Evolutionary conservation across 2,113 vertebrate species (phyloP), one percentile per base, ranked within the genome.

Genomic region (Planiliza haematocheilus): DNA sequence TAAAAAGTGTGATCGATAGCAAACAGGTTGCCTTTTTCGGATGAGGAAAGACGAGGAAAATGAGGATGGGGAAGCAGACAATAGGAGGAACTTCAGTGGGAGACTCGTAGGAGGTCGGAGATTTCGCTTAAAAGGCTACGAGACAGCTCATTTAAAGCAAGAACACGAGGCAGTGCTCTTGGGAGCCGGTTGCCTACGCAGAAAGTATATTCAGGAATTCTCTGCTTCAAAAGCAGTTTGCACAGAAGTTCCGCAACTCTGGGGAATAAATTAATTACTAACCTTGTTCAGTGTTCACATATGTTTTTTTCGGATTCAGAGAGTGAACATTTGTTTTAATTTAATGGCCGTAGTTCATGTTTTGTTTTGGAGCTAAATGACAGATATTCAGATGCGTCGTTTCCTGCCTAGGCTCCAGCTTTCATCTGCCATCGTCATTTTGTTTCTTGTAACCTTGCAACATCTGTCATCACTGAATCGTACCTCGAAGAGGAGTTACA

Each of bases 401-500:
- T 75, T 60, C 34, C 58, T 50, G 64, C 42, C 13, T 12, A 5
- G 52, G 57, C 45, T 67, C 56, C 37, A 70, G 67, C 48, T 85
- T 79, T 68, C 46, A 85, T 74, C 58, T 69, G 80, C 13, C 21
- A 60, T 66, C 70, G 46, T 82, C 55, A 65, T 77, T 76, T 70
- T 71, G 50, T 62, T 69, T 63, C 38, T 56, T 70, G 52, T 61
- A 45, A 67, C 10, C 7, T 34, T 24, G 37, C 61, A 55, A 20
- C 74, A 85, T 89, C 77, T 83, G 55, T 83, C 77, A 79, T 68
- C 60, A 71, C 51, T 60, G 56, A 72, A 76, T 66, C 70, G 20
- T 57, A 57, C 76, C 69, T 72, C 57, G 14, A 81, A 75, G 52
- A 14, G 30, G 60, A 74, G 83, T 76, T 57, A 65, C 82, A 56